Percentiles rank a stretch among this genome's conserved stretches.
phyloP scores from a whole-genome alignment of 2,113 vertebrate species.

The Spheniscus mendiculus region DNA sequence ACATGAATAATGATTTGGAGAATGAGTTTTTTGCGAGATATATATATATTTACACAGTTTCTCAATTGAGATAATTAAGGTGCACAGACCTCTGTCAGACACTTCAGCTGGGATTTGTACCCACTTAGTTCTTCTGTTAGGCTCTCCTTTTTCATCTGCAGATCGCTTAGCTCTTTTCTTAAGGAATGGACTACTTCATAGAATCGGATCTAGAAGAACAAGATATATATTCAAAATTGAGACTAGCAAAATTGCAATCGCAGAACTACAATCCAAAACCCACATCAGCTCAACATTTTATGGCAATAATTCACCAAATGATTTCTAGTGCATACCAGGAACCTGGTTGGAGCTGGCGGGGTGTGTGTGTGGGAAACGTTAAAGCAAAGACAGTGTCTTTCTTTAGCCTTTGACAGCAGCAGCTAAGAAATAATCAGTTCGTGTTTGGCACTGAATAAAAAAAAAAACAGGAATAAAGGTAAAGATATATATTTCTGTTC shows the following conservation, averaged over 20 bases:
- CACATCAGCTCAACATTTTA: neutral
- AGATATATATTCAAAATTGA: neutral
- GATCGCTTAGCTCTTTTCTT: slow-evolving; percentile 80
- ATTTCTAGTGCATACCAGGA: neutral
- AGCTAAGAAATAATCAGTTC: neutral
- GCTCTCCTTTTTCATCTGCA: slow-evolving; percentile 78
- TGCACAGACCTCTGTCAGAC: slow-evolving; percentile 84
- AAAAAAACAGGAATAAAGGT: neutral
- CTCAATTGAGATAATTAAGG: neutral
- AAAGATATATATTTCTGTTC: neutral
- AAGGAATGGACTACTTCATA: slow-evolving; percentile 87
- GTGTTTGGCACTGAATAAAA: neutral
- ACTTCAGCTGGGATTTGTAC: slow-evolving; percentile 81
- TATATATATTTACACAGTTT: neutral
- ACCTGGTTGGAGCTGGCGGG: neutral
- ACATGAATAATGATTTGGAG: neutral
- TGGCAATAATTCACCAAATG: neutral
- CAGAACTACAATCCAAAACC: neutral
- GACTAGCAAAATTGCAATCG: neutral
- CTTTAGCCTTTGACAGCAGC: neutral
- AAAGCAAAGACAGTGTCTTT: neutral
- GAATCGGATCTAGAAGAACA: slow-evolving; percentile 81
- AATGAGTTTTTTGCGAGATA: neutral
- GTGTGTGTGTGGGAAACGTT: neutral
- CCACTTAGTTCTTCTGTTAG: slow-evolving; percentile 82